phyloP scores from a whole-genome alignment of 1,140 invertebrate genomes.

The Hesperophylax magnus region DNA sequence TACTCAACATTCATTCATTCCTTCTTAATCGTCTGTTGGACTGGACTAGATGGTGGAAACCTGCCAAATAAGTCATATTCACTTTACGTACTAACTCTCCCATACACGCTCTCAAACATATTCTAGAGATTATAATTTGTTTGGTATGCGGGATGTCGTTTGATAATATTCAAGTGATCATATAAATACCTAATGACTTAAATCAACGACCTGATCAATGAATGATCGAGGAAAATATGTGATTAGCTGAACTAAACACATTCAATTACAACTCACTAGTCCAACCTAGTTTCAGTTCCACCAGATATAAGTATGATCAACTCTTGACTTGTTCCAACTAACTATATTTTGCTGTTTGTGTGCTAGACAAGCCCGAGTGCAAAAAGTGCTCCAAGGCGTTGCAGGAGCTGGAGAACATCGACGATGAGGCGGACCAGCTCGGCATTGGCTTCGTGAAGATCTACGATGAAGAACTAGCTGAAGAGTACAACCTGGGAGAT shows the following conservation, averaged over 20 bases:
- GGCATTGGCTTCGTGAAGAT: conserved; percentile 96
- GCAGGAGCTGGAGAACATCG: conserved; percentile 93
- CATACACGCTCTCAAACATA: neutral
- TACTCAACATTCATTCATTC: conserved; percentile 36
- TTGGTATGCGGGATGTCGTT: neutral
- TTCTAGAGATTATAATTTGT: neutral
- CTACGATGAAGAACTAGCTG: conserved; percentile 90
- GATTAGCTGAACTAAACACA: neutral
- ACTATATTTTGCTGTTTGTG: conserved; percentile 35
- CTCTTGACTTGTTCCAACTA: neutral
- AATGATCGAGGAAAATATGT: neutral
- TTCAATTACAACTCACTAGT: neutral
- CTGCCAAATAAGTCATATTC: conserved; percentile 27
- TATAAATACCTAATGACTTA: neutral
- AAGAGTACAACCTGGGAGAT: conserved; percentile 92
- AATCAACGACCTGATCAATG: neutral
- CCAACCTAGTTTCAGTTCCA: neutral
- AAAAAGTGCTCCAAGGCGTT: conserved; percentile 92
- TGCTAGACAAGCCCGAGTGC: conserved; percentile 90
- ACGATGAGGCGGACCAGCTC: conserved; percentile 95
- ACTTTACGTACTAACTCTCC: conserved; percentile 24
- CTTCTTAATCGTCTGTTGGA: conserved; percentile 13
- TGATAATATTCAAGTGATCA: conserved; percentile 2
- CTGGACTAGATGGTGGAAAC: conserved; percentile 2
- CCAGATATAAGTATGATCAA: neutral